Evolutionary conservation across 2,113 vertebrate genomes (phyloP).

Genomic region (Phyllostomus discolor): DNA sequence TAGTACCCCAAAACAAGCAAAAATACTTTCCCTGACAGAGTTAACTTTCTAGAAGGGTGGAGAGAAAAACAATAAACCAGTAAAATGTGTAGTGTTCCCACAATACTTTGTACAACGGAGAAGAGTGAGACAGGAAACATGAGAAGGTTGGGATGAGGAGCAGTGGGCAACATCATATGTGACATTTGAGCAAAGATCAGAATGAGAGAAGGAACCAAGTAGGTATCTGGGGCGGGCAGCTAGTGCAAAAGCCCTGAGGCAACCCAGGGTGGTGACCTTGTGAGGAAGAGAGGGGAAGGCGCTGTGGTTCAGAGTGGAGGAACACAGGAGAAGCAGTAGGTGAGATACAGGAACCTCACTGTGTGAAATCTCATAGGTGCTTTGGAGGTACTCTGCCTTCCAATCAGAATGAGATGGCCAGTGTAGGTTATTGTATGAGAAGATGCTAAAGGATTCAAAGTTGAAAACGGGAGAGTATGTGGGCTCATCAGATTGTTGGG

Average conservation of each 20-base stretch:
- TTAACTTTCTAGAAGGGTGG: neutral
- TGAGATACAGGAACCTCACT: neutral
- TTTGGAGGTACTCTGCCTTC: neutral
- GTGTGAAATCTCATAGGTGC: neutral
- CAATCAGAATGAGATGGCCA: neutral
- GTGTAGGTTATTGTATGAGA: neutral
- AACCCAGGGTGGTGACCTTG: neutral
- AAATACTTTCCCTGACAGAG: neutral
- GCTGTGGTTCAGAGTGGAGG: neutral
- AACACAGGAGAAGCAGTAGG: neutral
- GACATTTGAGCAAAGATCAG: neutral
- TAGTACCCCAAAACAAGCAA: neutral
- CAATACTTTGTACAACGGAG: neutral
- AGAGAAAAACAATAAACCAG: neutral
- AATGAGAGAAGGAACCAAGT: neutral
- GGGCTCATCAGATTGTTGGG: neutral
- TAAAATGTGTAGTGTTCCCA: neutral
- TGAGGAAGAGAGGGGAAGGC: too few relatives aligned
- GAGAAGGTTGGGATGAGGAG: neutral
- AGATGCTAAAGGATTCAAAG: neutral
- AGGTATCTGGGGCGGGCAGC: too few relatives aligned
- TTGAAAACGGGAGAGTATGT: neutral
- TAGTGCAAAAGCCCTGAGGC: neutral
- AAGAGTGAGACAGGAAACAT: neutral
- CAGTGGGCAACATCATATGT: too few relatives aligned